Percentiles rank a stretch among this genome's conserved stretches.
Evolutionary conservation across 2,113 vertebrate genomes (phyloP).

Genomic region (Trachemys scripta): DNA sequence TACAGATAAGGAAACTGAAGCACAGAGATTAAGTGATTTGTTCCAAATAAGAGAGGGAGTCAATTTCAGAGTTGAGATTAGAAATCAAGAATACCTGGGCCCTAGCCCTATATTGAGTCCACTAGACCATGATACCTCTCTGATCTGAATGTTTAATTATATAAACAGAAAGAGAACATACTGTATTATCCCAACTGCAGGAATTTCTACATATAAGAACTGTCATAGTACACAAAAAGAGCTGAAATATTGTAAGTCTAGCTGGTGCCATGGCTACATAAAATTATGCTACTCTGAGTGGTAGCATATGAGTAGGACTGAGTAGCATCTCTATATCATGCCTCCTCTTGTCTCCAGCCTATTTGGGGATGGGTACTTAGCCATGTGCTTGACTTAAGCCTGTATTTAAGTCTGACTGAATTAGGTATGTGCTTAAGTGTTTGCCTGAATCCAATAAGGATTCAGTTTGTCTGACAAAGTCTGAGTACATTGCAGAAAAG

Average conservation of each 20-base stretch:
- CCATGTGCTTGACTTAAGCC: not conserved
- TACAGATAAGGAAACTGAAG: not conserved
- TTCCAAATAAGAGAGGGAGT: not conserved
- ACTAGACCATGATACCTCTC: not conserved
- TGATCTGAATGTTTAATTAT: not conserved
- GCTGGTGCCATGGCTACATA: not conserved
- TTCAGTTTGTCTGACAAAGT: not conserved
- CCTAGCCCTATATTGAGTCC: not conserved
- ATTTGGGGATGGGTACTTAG: not conserved
- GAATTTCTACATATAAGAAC: not conserved
- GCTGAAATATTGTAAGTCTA: not conserved
- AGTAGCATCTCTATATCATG: not conserved
- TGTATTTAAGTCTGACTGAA: not conserved
- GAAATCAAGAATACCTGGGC: not conserved
- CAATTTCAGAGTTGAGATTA: not conserved
- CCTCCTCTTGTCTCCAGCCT: not conserved
- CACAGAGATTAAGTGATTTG: conserved; percentile 19
- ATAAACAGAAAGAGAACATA: not conserved
- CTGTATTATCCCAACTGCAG: not conserved
- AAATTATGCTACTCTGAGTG: not conserved
- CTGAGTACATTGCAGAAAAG: not conserved
- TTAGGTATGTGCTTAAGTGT: not conserved
- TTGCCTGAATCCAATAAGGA: not conserved
- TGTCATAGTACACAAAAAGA: not conserved
- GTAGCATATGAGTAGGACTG: not conserved